Evolutionary conservation across 2,797 vertebrate species (phyloP).

Genomic region (Hoplostethus mediterraneus): DNA sequence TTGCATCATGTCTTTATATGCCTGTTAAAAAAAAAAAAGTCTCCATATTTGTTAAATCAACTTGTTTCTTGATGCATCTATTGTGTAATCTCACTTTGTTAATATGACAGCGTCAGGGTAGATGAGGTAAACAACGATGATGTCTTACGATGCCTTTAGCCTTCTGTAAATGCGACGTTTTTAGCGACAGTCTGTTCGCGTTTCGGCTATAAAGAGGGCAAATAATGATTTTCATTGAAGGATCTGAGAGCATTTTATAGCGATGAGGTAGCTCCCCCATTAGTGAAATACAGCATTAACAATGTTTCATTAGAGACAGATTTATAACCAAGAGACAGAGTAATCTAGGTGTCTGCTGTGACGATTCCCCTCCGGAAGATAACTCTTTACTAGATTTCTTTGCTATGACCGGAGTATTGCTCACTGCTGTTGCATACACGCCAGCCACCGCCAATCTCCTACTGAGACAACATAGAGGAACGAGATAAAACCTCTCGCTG

Average conservation of each 20-base stretch:
- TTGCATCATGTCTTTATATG: slow-evolving; percentile 51
- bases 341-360: slow-evolving; percentile 7
- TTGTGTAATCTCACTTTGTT: slow-evolving; percentile 32
- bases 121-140: slow-evolving; percentile 18
- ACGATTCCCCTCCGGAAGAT: neutral
- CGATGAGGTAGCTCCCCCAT: slow-evolving; percentile 49
- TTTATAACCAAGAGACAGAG: slow-evolving; percentile 56
- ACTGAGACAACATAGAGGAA: neutral
- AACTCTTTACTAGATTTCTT: neutral
- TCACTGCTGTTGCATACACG: neutral
- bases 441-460: neutral
- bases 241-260: slow-evolving; percentile 17
- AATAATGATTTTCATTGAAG: slow-evolving; percentile 43
- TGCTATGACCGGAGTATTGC: neutral
- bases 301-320: slow-evolving; percentile 35
- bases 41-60: slow-evolving; percentile 37
- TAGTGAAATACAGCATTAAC: slow-evolving; percentile 56
- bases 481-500: neutral
- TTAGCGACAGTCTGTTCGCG: neutral
- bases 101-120: slow-evolving; percentile 4
- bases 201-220: slow-evolving; percentile 26
- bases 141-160: neutral
- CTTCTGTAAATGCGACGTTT: neutral
- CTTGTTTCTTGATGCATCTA: slow-evolving; percentile 1
- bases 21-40: slow-evolving; percentile 3